Evolutionary conservation across 1,140 invertebrate species (phyloP).

Genomic region (Micrasema minimum): DNA sequence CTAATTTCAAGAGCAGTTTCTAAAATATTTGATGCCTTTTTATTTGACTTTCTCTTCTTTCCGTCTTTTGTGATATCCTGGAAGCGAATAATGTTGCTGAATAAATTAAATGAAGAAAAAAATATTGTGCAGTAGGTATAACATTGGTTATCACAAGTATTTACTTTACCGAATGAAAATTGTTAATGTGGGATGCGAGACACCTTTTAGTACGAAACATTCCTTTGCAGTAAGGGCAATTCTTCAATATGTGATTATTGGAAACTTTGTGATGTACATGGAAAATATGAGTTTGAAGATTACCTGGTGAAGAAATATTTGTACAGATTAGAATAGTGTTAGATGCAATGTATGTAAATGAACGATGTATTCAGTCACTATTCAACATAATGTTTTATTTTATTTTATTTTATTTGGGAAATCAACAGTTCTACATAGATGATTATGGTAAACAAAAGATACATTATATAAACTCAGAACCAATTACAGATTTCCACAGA

Average conservation of each 20-base stretch:
- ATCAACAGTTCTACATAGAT: too few relatives aligned
- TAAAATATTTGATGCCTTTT: slow-evolving; percentile 15
- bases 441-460: too few relatives aligned
- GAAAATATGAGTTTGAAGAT: slow-evolving; percentile 12
- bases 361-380: too few relatives aligned
- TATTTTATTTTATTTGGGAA: too few relatives aligned
- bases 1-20: slow-evolving; percentile 9
- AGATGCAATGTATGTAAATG: too few relatives aligned
- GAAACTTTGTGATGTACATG: not conserved
- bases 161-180: slow-evolving; percentile 26
- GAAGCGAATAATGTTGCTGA: too few relatives aligned
- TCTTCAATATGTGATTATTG: not conserved
- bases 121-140: too few relatives aligned
- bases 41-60: not conserved
- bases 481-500: too few relatives aligned
- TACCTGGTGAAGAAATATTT: slow-evolving; percentile 12
- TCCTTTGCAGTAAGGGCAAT: slow-evolving; percentile 8
- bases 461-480: too few relatives aligned
- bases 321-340: too few relatives aligned
- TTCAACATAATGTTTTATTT: too few relatives aligned
- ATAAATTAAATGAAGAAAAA: not conserved
- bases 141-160: not conserved
- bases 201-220: not conserved
- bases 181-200: not conserved
- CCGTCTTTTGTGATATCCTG: too few relatives aligned